phyloP scores from a whole-genome alignment of 1,140 invertebrate genomes.

The Aphis gossypii region DNA sequence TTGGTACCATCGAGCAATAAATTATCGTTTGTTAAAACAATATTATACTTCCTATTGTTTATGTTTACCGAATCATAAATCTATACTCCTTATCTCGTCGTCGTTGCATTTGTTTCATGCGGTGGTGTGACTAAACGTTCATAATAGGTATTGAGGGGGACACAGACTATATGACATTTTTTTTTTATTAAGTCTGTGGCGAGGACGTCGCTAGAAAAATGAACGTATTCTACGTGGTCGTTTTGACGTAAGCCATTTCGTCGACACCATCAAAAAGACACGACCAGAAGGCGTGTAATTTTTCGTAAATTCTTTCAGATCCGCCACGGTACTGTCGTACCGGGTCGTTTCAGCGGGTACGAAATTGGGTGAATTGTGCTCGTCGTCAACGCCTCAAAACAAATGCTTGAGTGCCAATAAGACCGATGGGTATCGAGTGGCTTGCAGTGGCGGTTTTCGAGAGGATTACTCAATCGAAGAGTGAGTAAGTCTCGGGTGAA shows the following conservation, averaged over 20 bases:
- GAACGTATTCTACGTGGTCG: neutral
- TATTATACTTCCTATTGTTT: neutral
- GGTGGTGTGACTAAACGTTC: neutral
- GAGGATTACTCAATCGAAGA: slow-evolving; percentile 14
- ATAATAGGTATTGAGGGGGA: neutral
- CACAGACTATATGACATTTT: too few species aligned
- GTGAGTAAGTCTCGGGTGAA: neutral
- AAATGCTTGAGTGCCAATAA: slow-evolving; percentile 13
- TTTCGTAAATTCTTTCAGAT: neutral
- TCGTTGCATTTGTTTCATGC: neutral
- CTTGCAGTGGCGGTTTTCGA: slow-evolving; percentile 21
- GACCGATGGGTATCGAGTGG: slow-evolving; percentile 30
- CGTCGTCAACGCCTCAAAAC: neutral
- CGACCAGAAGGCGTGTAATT: neutral
- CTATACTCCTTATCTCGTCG: neutral
- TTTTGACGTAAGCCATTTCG: neutral
- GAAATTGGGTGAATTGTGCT: slow-evolving; percentile 22
- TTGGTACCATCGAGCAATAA: neutral
- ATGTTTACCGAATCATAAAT: neutral
- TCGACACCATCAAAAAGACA: neutral
- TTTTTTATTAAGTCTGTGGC: too few species aligned
- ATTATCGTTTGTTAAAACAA: slow-evolving; percentile 8
- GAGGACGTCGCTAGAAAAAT: neutral
- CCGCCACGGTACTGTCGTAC: neutral
- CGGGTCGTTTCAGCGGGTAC: neutral